Evolutionary conservation across 1,140 invertebrate genomes (phyloP).

Genomic region (Choristoneura fumiferana): DNA sequence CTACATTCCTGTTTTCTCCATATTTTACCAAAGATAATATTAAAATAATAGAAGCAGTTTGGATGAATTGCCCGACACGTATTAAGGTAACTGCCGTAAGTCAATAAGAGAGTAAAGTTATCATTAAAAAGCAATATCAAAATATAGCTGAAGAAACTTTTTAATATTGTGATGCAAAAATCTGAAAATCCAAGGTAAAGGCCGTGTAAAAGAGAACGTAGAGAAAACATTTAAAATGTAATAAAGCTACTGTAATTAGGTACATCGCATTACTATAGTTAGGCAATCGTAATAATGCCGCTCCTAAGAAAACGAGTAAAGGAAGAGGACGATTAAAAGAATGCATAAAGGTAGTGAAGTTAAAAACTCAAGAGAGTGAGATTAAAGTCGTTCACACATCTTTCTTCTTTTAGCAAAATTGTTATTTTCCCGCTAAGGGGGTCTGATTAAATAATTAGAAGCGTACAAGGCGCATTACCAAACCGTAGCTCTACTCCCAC

Average conservation of each 20-base stretch:
- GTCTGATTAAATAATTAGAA: constrained; percentile 6
- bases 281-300: constrained; percentile 4
- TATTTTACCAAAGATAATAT: too few species aligned
- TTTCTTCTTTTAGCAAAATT: too few species aligned
- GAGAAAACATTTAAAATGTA: not conserved
- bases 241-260: not conserved
- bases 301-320: constrained; percentile 9
- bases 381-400: too few species aligned
- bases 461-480: constrained; percentile 12
- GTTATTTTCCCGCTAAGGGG: not conserved
- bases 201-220: constrained; percentile 12
- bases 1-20: too few species aligned
- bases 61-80: too few species aligned
- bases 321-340: constrained; percentile 1
- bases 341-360: not conserved
- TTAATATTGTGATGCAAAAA: constrained; percentile 1
- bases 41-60: too few species aligned
- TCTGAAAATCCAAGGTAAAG: constrained; percentile 15
- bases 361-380: too few species aligned
- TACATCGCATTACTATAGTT: constrained; percentile 9
- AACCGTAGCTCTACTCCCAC: constrained; percentile 21
- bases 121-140: constrained; percentile 9
- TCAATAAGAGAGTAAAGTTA: not conserved
- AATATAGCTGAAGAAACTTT: not conserved
- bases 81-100: too few species aligned